A percentile compares a stretch with the other conserved stretches of the same genome.
Evolutionary conservation across 1,140 invertebrate genomes (phyloP).

Genomic region (Sipha flava): DNA sequence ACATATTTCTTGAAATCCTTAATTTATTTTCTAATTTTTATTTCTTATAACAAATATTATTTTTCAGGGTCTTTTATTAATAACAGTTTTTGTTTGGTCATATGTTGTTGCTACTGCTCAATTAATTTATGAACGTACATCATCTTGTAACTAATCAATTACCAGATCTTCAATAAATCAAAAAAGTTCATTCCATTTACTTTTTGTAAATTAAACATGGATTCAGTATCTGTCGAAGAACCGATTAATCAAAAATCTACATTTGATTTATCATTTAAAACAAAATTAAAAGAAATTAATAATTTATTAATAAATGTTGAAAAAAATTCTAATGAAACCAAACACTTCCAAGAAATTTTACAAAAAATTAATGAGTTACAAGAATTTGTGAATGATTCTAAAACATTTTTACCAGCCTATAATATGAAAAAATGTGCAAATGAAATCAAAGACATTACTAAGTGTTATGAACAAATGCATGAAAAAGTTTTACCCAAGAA

Average conservation of each 20-base stretch:
- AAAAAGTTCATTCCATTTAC: not conserved
- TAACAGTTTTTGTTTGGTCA: not conserved
- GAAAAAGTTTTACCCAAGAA: constrained; percentile 5
- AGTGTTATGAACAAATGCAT: constrained; percentile 1
- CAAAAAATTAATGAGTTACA: constrained; percentile 21
- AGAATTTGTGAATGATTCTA: constrained; percentile 5
- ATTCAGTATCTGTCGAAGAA: not conserved
- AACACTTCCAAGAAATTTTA: not conserved
- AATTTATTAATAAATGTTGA: not conserved
- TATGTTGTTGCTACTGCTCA: constrained; percentile 21
- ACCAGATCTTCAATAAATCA: not conserved
- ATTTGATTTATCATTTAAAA: constrained; percentile 5
- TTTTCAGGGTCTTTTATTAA: not conserved
- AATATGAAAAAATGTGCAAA: constrained; percentile 10
- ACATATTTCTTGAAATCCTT: no score
- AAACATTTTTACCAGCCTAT: constrained; percentile 8
- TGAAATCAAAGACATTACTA: not conserved
- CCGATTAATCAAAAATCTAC: not conserved
- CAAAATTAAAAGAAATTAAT: constrained; percentile 1
- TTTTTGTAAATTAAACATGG: not conserved
- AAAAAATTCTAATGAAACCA: not conserved
- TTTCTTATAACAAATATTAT: not conserved
- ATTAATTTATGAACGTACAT: not conserved
- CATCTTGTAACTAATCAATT: not conserved
- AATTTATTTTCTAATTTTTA: no score